Percentiles rank a stretch among this genome's conserved stretches.
These are phyloP conservation scores for Parazoanthus swiftii DNA, from an alignment of 92 coral and sea anemone genomes.

Conservation along the genomic window DNA sequence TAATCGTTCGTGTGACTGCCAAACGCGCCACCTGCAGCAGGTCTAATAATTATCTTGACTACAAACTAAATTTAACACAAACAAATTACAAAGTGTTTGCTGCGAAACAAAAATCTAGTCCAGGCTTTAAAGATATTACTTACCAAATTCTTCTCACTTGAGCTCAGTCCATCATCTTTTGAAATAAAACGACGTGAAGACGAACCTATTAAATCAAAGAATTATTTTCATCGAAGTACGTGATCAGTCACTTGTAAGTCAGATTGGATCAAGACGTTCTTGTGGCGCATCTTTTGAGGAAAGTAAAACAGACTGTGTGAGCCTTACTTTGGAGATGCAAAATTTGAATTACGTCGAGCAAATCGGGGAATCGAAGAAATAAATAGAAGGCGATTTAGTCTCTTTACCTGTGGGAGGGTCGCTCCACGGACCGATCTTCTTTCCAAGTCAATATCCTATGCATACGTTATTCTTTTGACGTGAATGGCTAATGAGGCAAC, in stretches of 20 bases:
- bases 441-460: conserved; percentile 48
- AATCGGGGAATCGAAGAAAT: neutral
- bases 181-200: neutral
- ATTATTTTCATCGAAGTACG: neutral
- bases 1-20: neutral
- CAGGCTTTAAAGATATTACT: neutral
- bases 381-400: neutral
- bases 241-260: neutral
- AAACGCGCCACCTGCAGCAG: conserved; percentile 5
- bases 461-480: conserved; percentile 60
- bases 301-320: neutral
- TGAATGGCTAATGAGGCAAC: conserved; percentile 29
- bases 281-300: neutral
- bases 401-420: conserved; percentile 13
- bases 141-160: neutral
- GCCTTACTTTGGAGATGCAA: neutral
- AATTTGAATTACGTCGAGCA: neutral
- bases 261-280: neutral
- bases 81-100: neutral
- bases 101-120: neutral
- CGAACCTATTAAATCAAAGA: neutral
- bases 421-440: neutral
- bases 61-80: conserved; percentile 21
- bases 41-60: neutral
- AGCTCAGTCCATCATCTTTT: conserved; percentile 7